Evolutionary conservation across 2,113 vertebrate genomes (phyloP).

Genomic region (Murina feae): DNA sequence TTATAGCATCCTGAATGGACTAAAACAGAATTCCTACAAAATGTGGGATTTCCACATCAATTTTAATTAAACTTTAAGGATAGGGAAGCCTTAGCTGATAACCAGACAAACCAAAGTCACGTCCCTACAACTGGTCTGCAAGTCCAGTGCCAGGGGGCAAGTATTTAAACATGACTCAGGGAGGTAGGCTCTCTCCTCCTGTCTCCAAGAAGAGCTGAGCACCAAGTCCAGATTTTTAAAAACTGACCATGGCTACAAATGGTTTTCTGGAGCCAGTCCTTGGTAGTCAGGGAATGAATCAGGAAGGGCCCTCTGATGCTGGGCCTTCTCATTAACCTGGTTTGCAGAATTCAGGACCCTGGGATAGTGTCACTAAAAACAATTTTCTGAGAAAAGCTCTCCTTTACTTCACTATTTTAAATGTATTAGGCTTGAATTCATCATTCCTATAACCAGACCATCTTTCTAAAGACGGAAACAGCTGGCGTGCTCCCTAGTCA

Average conservation of each 20-base stretch:
- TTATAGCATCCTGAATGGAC: background rate
- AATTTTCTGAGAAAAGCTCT: background rate
- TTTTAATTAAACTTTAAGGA: background rate
- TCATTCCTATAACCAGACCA: background rate
- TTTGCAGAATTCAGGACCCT: background rate
- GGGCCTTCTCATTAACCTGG: background rate
- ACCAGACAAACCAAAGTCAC: background rate
- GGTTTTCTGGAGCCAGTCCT: background rate
- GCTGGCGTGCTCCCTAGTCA: background rate
- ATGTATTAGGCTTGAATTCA: background rate
- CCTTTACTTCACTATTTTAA: background rate
- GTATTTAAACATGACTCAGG: background rate
- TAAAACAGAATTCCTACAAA: background rate
- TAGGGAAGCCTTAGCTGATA: background rate
- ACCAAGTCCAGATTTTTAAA: background rate
- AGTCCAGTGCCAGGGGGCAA: rapidly evolving
- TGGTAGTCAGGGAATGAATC: background rate
- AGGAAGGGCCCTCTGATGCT: background rate
- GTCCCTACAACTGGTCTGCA: too few relatives aligned
- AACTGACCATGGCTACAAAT: background rate
- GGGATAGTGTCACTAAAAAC: background rate
- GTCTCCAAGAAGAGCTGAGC: background rate
- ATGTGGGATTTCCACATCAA: background rate
- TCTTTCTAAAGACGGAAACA: background rate
- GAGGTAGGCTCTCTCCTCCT: background rate